A percentile compares a stretch with the other conserved stretches of the same genome.
phyloP scores from a whole-genome alignment of 1,140 invertebrate genomes.

The Andricus grossulariae region DNA sequence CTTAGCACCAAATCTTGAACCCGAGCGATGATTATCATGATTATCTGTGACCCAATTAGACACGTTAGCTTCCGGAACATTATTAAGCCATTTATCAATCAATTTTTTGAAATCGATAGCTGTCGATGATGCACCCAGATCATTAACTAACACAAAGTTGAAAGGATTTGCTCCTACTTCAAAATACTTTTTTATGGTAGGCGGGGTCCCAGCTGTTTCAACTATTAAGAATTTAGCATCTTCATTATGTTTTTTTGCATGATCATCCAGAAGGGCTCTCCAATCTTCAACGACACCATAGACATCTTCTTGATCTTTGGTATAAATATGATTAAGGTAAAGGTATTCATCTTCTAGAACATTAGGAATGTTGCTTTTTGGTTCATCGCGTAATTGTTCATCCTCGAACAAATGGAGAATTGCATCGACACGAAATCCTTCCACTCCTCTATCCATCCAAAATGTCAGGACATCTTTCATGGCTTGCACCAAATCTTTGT shows the following conservation, averaged over 20 bases:
- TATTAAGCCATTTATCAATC: slow-evolving; percentile 78
- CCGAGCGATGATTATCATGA: slow-evolving; percentile 60
- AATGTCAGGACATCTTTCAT: slow-evolving; percentile 78
- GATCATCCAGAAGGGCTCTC: slow-evolving; percentile 55
- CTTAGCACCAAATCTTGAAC: slow-evolving; percentile 76
- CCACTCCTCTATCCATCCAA: slow-evolving; percentile 83
- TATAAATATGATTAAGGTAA: slow-evolving; percentile 61
- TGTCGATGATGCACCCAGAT: slow-evolving; percentile 74
- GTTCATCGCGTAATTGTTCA: slow-evolving; percentile 66
- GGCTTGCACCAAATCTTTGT: slow-evolving; percentile 75
- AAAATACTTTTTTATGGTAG: slow-evolving; percentile 80
- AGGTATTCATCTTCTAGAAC: slow-evolving; percentile 61
- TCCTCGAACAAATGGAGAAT: slow-evolving; percentile 74
- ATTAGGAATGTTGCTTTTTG: slow-evolving; percentile 42
- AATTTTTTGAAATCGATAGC: slow-evolving; percentile 75
- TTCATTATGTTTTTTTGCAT: slow-evolving; percentile 28
- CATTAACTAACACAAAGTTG: slow-evolving; percentile 78
- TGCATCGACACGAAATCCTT: slow-evolving; percentile 84
- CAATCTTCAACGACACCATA: slow-evolving; percentile 66
- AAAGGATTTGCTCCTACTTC: slow-evolving; percentile 79
- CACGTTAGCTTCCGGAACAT: slow-evolving; percentile 73
- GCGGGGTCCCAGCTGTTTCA: slow-evolving; percentile 79
- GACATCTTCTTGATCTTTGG: slow-evolving; percentile 63
- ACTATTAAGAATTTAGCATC: slow-evolving; percentile 77
- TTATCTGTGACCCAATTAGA: slow-evolving; percentile 80